Evolutionary conservation across 2,797 vertebrate genomes (phyloP).

Genomic region (Synaphobranchus kaupii): DNA sequence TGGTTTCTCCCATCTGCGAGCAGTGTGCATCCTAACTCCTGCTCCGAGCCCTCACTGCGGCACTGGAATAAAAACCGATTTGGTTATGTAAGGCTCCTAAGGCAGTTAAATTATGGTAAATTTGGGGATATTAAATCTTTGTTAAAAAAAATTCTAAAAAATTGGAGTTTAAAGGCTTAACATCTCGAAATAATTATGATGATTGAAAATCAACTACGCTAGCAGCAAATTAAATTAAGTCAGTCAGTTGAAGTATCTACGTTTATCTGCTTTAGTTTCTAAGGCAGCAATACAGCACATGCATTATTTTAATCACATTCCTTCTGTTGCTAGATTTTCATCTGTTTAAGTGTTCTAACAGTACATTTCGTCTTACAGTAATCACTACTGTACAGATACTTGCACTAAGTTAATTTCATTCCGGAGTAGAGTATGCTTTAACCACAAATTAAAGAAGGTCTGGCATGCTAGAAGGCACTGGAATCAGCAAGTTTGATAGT

Average conservation of each 20-base stretch:
- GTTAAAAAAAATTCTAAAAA: not conserved
- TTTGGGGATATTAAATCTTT: not conserved
- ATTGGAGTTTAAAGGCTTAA: not conserved
- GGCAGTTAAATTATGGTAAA: not conserved
- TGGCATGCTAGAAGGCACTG: not conserved
- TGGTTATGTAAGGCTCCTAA: not conserved
- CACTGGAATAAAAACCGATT: not conserved
- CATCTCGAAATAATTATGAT: not conserved
- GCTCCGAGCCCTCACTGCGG: not conserved
- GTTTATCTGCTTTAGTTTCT: not conserved
- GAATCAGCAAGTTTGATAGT: not conserved
- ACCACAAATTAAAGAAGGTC: not conserved
- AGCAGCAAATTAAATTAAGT: not conserved
- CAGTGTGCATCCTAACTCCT: not conserved
- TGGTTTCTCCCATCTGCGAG: not conserved
- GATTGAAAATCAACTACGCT: not conserved
- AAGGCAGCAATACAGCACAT: not conserved
- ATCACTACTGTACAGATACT: not conserved
- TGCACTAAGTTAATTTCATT: too few species aligned
- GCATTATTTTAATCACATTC: not conserved
- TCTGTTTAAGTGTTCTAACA: not conserved
- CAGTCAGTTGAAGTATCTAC: not conserved
- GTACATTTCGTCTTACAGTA: not conserved
- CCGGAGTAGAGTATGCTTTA: not conserved
- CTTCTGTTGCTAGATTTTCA: not conserved